A percentile compares a stretch with the other conserved stretches of the same genome.
Evolutionary conservation across 2,888 invertebrate genomes (phyloP).

Genomic region (Agriopis marginaria): DNA sequence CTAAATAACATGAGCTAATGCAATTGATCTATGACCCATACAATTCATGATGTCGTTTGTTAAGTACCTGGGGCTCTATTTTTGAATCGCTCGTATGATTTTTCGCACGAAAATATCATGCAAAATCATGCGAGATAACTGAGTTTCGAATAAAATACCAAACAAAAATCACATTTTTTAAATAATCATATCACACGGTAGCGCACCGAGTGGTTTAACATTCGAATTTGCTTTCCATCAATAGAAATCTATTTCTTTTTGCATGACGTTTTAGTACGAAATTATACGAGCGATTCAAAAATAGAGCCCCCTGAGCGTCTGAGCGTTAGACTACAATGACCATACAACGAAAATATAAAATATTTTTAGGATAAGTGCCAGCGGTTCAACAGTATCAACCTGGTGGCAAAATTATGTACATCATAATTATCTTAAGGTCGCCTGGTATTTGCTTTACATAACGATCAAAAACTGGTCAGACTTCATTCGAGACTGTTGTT

Average conservation of each 20-base stretch:
- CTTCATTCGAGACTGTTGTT: constrained; percentile 53
- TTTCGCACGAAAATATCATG: background rate
- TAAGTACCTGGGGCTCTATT: constrained; percentile 11
- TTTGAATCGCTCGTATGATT: too few relatives aligned
- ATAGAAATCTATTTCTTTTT: too few relatives aligned
- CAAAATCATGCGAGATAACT: too few relatives aligned
- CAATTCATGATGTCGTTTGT: constrained; percentile 52
- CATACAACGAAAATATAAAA: constrained; percentile 19
- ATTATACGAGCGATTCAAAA: too few relatives aligned
- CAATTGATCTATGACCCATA: constrained; percentile 58
- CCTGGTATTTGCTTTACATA: constrained; percentile 47
- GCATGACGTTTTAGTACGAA: too few relatives aligned
- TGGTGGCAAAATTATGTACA: constrained; percentile 8
- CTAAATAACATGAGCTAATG: constrained; percentile 43
- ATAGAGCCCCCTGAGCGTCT: constrained; percentile 7
- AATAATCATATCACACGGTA: too few relatives aligned
- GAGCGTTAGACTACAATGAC: constrained; percentile 44
- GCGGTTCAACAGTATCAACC: constrained; percentile 1
- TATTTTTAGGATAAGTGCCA: constrained; percentile 12
- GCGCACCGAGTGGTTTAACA: too few relatives aligned
- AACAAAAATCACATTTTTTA: too few relatives aligned
- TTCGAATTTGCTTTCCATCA: too few relatives aligned
- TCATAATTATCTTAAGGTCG: constrained; percentile 47
- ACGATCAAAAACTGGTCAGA: constrained; percentile 51
- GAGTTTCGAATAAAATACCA: too few relatives aligned